These are phyloP conservation scores for Hanleya hanleyi DNA, from an alignment of 2,888 invertebrate genomes.

Conservation along the genomic window DNA sequence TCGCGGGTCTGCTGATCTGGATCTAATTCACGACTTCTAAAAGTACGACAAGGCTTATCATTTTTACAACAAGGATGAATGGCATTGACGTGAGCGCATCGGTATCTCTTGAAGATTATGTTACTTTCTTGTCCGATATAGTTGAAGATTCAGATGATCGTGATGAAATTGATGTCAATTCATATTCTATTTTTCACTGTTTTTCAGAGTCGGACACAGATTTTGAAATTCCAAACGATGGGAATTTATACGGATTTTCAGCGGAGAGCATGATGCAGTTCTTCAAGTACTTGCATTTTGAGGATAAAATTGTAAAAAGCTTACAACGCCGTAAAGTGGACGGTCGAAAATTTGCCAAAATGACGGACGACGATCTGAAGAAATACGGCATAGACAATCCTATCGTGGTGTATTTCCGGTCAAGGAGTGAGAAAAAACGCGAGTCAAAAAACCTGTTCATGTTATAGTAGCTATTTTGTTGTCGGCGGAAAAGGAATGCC, in stretches of 20 bases:
- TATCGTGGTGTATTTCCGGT: constrained; percentile 39
- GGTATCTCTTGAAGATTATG: too few species aligned
- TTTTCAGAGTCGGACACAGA: constrained; percentile 57
- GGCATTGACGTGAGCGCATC: too few species aligned
- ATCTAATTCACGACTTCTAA: too few species aligned
- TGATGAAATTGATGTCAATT: too few species aligned
- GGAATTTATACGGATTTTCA: constrained; percentile 61
- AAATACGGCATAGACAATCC: constrained; percentile 62
- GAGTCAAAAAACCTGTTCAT: background rate
- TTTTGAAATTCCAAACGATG: constrained; percentile 63
- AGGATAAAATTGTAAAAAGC: constrained; percentile 56
- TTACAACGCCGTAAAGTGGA: constrained; percentile 60
- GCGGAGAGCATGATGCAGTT: constrained; percentile 65
- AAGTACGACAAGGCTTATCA: too few species aligned
- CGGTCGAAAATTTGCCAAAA: constrained; percentile 64
- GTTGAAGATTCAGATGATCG: too few species aligned
- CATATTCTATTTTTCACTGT: too few species aligned
- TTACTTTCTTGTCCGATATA: too few species aligned
- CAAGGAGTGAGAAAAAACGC: constrained; percentile 1
- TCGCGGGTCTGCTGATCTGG: too few species aligned
- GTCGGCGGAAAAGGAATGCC: too few species aligned
- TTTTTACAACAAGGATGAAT: too few species aligned
- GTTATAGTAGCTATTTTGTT: background rate
- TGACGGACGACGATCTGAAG: constrained; percentile 65
- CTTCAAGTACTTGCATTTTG: constrained; percentile 57